These are phyloP conservation scores for Vimba vimba DNA, from an alignment of 2,113 vertebrate species.

Conservation along the genomic window DNA sequence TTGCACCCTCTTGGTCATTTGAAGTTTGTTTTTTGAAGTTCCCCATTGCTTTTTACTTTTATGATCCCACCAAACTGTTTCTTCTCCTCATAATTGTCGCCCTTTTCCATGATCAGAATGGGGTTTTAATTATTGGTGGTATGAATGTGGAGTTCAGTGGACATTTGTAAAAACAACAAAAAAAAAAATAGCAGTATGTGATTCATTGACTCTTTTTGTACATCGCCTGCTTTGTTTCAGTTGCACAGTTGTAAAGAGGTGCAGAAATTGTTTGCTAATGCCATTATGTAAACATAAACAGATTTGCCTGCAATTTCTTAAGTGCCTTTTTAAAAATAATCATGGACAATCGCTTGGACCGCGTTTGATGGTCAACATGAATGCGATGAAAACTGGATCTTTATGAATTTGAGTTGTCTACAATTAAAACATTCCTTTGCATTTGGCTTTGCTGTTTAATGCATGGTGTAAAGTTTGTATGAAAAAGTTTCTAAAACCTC, in stretches of 20 bases:
- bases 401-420: slow-evolving; percentile 15
- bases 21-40: slow-evolving; percentile 51
- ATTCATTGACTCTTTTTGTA: slow-evolving; percentile 50
- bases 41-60: slow-evolving; percentile 52
- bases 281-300: slow-evolving; percentile 40
- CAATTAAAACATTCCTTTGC: slow-evolving; percentile 46
- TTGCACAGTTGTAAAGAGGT: slow-evolving; percentile 77
- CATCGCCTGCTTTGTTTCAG: slow-evolving; percentile 63
- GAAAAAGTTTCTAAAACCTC: not conserved
- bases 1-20: slow-evolving; percentile 54
- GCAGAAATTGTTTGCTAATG: slow-evolving; percentile 77
- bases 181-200: slow-evolving; percentile 30
- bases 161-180: not conserved
- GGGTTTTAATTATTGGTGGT: slow-evolving; percentile 34
- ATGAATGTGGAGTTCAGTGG: slow-evolving; percentile 25
- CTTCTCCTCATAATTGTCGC: slow-evolving; percentile 38
- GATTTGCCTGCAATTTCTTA: slow-evolving; percentile 84
- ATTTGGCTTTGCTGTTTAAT: slow-evolving; percentile 23
- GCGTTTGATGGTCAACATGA: slow-evolving; percentile 6
- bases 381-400: slow-evolving; percentile 17
- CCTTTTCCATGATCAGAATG: slow-evolving; percentile 33
- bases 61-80: slow-evolving; percentile 35
- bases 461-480: slow-evolving; percentile 24
- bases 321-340: slow-evolving; percentile 84
- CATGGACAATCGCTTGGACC: slow-evolving; percentile 47